These are phyloP conservation scores for Coregonus clupeaformis DNA, from an alignment of 2,113 vertebrate genomes.

Conservation along the genomic window DNA sequence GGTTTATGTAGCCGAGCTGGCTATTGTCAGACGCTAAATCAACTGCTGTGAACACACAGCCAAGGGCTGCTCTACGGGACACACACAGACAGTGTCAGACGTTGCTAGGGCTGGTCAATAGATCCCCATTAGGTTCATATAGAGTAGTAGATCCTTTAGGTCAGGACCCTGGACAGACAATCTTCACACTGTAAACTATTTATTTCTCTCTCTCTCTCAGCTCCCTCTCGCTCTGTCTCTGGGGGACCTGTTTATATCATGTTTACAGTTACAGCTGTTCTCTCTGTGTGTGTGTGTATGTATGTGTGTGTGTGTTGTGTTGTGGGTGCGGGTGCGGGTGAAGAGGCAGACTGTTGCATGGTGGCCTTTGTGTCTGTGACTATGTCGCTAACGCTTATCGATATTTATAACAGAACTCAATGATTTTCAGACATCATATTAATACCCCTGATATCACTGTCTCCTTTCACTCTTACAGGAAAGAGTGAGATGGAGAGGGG, in stretches of 20 bases:
- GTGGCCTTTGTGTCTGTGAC: too few species aligned
- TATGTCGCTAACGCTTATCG: neutral
- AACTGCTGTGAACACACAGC: slow-evolving; percentile 49
- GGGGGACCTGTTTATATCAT: too few species aligned
- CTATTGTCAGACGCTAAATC: slow-evolving; percentile 52
- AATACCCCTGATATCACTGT: too few species aligned
- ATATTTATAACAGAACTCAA: slow-evolving; percentile 49
- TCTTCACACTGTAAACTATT: neutral
- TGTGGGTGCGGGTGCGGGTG: too few species aligned
- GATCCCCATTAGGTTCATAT: neutral
- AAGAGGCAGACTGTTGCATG: too few species aligned
- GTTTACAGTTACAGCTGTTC: too few species aligned
- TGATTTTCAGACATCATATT: slow-evolving; percentile 32
- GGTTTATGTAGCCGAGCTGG: slow-evolving; percentile 36
- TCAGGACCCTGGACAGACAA: neutral
- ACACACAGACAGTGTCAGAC: neutral
- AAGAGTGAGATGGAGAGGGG: neutral
- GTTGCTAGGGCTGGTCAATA: neutral
- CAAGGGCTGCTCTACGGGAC: slow-evolving; percentile 54
- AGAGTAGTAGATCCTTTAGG: neutral
- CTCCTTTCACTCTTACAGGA: neutral
- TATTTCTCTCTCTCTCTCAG: neutral
- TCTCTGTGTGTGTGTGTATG: neutral
- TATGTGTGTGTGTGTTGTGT: neutral
- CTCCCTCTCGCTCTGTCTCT: neutral